Conservation (phyloP, 2,888 invertebrate species). For the Himalopsyche kuldschensis region DNA sequence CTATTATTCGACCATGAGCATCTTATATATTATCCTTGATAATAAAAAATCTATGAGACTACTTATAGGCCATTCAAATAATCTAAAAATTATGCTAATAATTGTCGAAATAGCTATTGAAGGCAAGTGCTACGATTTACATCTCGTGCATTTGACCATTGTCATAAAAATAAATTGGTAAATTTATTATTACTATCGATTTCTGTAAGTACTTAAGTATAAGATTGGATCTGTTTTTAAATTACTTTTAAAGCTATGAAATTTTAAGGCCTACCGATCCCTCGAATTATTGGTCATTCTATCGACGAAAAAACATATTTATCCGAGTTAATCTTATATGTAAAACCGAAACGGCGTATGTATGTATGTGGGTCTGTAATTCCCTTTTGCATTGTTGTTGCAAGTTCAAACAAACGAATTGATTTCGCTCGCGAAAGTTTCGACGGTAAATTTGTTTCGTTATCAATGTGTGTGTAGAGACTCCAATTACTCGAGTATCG, state of each 20-base stretch:
- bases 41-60: neutral
- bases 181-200: neutral
- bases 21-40: neutral
- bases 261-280: neutral
- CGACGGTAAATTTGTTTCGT: too few species aligned
- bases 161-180: neutral
- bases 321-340: neutral
- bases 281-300: neutral
- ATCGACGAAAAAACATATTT: neutral
- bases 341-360: too few species aligned
- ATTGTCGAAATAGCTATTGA: neutral
- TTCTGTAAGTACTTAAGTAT: neutral
- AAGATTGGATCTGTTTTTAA: neutral
- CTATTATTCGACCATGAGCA: neutral
- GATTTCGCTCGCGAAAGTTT: too few species aligned
- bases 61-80: neutral
- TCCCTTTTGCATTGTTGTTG: too few species aligned
- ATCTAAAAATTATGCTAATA: neutral
- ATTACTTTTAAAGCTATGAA: neutral
- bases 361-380: too few species aligned
- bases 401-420: too few species aligned
- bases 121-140: neutral
- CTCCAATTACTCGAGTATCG: too few species aligned
- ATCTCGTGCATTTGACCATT: neutral
- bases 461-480: too few species aligned